These are phyloP conservation scores for Helicorthomorpha holstii DNA, from an alignment of 1,140 invertebrate species.

Conservation along the genomic window DNA sequence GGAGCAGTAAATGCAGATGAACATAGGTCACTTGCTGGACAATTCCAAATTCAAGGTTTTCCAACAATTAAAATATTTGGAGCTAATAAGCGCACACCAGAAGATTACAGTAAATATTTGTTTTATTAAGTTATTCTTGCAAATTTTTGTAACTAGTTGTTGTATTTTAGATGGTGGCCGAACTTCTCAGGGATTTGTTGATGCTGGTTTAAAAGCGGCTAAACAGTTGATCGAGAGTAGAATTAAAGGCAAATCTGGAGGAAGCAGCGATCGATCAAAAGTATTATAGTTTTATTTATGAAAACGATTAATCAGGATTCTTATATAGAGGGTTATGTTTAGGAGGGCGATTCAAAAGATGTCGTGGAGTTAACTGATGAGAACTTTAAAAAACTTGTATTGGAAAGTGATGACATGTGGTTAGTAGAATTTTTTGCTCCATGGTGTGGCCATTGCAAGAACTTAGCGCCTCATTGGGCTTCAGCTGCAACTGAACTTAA, in stretches of 20 bases:
- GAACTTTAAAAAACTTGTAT: slow-evolving; percentile 80
- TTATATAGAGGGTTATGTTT: neutral
- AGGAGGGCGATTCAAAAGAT: slow-evolving; percentile 39
- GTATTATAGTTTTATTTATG: slow-evolving; percentile 15
- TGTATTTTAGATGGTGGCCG: slow-evolving; percentile 34
- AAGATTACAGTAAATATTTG: slow-evolving; percentile 54
- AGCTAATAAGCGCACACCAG: slow-evolving; percentile 64
- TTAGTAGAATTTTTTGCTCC: slow-evolving; percentile 95
- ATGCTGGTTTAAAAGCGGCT: slow-evolving; percentile 55
- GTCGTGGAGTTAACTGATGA: slow-evolving; percentile 85
- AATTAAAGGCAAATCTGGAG: slow-evolving; percentile 32
- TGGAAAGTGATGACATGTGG: slow-evolving; percentile 84
- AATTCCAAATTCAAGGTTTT: slow-evolving; percentile 76
- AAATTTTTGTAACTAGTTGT: slow-evolving; percentile 3
- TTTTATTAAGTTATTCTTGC: slow-evolving; percentile 2
- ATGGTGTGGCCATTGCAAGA: slow-evolving; percentile 94
- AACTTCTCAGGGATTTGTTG: slow-evolving; percentile 68
- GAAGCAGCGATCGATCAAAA: neutral
- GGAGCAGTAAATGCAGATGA: slow-evolving; percentile 84
- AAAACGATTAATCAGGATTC: neutral
- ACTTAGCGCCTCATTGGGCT: slow-evolving; percentile 85
- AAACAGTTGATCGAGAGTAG: slow-evolving; percentile 46
- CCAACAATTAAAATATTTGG: slow-evolving; percentile 95
- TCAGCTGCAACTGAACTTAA: slow-evolving; percentile 84
- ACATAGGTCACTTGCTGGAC: slow-evolving; percentile 58